Percentiles rank a stretch among this genome's conserved stretches.
Evolutionary conservation across 1,140 invertebrate genomes (phyloP).

Genomic region (Bilobella aurantiaca): DNA sequence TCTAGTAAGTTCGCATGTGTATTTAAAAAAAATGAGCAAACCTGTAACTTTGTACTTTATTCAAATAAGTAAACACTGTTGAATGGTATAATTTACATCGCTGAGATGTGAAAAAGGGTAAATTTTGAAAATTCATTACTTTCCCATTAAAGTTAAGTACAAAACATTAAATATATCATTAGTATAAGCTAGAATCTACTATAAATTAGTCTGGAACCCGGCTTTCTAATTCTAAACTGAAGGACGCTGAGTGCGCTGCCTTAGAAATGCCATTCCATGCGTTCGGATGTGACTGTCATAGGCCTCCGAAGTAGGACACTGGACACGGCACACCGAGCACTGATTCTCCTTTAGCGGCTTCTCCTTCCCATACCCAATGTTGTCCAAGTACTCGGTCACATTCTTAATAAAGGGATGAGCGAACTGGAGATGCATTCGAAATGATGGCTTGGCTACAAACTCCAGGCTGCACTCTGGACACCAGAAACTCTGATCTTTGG

Average conservation of each 20-base stretch:
- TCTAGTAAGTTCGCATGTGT: too few species aligned
- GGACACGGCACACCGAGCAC: conserved; percentile 7
- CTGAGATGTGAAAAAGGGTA: too few species aligned
- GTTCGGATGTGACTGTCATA: conserved; percentile 10
- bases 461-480: conserved; percentile 12
- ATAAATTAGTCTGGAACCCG: too few species aligned
- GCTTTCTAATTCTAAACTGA: too few species aligned
- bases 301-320: neutral
- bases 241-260: neutral
- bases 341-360: conserved; percentile 13
- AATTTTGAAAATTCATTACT: too few species aligned
- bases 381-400: conserved; percentile 10
- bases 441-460: conserved; percentile 13
- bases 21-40: too few species aligned
- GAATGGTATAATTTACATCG: too few species aligned
- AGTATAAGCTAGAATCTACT: too few species aligned
- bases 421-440: conserved; percentile 11
- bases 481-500: conserved; percentile 5
- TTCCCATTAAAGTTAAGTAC: too few species aligned
- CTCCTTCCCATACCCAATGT: conserved; percentile 15
- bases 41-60: too few species aligned
- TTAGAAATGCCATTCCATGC: conserved; percentile 17
- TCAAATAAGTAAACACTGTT: too few species aligned
- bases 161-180: too few species aligned
- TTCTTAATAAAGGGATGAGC: conserved; percentile 9